A percentile compares a stretch with the other conserved stretches of the same genome.
Conservation (phyloP, 2,888 invertebrate species). For the Caenorhabditis sp. region DNA sequence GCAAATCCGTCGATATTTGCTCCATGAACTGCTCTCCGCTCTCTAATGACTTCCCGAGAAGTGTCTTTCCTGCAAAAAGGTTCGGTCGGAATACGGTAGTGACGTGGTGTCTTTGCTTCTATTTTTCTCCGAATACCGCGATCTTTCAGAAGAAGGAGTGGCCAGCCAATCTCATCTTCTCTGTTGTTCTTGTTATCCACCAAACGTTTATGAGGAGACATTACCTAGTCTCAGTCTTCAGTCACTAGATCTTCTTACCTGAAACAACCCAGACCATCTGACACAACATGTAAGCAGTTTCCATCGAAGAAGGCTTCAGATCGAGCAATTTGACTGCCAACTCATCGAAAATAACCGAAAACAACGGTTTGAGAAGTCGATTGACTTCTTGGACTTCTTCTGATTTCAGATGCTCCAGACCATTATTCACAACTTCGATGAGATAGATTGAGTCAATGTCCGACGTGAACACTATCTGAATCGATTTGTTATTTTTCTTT, state of each 20-base stretch:
- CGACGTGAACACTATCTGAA: slow-evolving; percentile 40
- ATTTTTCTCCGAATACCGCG: too few relatives aligned
- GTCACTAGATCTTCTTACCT: slow-evolving; percentile 14
- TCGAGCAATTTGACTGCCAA: slow-evolving; percentile 11
- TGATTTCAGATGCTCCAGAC: slow-evolving; percentile 10
- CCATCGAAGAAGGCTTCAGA: slow-evolving; percentile 10
- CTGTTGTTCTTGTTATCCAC: too few relatives aligned
- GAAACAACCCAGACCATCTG: slow-evolving; percentile 40
- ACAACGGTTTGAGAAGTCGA: slow-evolving; percentile 6
- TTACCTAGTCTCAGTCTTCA: too few relatives aligned
- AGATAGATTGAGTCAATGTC: slow-evolving; percentile 16
- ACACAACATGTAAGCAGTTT: slow-evolving; percentile 27
- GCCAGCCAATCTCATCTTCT: background rate
- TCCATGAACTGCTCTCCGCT: slow-evolving; percentile 14
- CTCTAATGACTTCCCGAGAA: background rate
- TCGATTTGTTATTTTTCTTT: background rate
- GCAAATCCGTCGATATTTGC: slow-evolving; percentile 12
- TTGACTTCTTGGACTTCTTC: slow-evolving; percentile 22
- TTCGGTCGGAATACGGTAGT: background rate
- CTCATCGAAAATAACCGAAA: slow-evolving; percentile 23
- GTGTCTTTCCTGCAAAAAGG: slow-evolving; percentile 21
- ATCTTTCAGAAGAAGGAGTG: background rate
- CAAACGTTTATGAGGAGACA: too few relatives aligned
- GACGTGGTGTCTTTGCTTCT: too few relatives aligned
- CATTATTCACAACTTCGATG: slow-evolving; percentile 13